A percentile compares a stretch with the other conserved stretches of the same genome.
These are phyloP conservation scores for Oasisia sp. DNA, from an alignment of 2,888 invertebrate genomes.

Conservation along the genomic window DNA sequence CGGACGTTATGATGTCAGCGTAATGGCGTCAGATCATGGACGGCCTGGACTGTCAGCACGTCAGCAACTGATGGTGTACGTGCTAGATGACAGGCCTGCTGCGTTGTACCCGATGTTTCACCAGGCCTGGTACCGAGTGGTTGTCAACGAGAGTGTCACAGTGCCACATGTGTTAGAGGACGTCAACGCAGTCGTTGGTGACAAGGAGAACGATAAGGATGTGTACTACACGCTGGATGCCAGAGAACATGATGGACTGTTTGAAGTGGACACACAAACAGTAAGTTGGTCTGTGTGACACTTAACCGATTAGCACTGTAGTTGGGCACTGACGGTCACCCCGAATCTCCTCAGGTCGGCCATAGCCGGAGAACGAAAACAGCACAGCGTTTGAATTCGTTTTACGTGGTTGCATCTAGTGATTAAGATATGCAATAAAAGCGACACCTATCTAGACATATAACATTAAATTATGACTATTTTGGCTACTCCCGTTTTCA, in stretches of 20 bases:
- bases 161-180: slow-evolving; percentile 21
- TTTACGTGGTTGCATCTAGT: no score
- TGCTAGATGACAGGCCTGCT: background rate
- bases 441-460: no score
- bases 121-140: slow-evolving; percentile 23
- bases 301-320: no score
- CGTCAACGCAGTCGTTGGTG: slow-evolving; percentile 27
- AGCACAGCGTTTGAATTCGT: no score
- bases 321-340: no score
- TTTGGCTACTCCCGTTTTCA: no score
- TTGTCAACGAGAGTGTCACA: slow-evolving; percentile 22
- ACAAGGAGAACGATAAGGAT: slow-evolving; percentile 13
- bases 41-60: slow-evolving; percentile 23
- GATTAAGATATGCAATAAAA: no score
- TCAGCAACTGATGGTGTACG: slow-evolving; percentile 19
- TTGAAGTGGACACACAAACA: background rate
- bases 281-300: background rate
- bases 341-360: no score
- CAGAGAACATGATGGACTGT: background rate
- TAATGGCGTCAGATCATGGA: slow-evolving; percentile 30
- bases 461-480: no score
- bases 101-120: slow-evolving; percentile 26
- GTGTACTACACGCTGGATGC: slow-evolving; percentile 25
- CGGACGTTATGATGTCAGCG: slow-evolving; percentile 24
- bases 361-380: no score